Conservation (phyloP, 1,140 invertebrate species). For the Campodea augens region DNA sequence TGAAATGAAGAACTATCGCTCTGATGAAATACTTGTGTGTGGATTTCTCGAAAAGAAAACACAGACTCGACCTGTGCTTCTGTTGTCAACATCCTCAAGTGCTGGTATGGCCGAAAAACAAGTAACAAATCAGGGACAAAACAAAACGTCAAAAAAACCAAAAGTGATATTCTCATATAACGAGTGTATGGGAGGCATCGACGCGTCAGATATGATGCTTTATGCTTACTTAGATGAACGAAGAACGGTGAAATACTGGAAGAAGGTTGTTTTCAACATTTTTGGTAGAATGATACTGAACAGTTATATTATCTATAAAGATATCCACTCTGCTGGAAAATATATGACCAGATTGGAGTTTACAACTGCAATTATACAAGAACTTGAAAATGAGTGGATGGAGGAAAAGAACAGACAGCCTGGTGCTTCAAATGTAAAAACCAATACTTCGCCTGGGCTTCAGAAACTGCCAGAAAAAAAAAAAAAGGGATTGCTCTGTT, state of each 20-base stretch:
- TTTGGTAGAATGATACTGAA: conserved; percentile 16
- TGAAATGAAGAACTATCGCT: conserved; percentile 10
- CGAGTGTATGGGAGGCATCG: conserved; percentile 13
- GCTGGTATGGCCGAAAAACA: conserved; percentile 8
- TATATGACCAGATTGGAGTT: too few species aligned
- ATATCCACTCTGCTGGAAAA: too few species aligned
- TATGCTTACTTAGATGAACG: conserved; percentile 16
- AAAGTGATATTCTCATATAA: conserved; percentile 7
- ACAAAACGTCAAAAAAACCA: conserved; percentile 10
- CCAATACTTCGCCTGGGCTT: too few species aligned
- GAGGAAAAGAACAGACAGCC: too few species aligned
- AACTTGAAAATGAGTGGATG: too few species aligned
- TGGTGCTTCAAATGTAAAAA: too few species aligned
- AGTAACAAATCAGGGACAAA: conserved; percentile 5
- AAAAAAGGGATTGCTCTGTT: too few species aligned
- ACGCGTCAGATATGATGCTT: conserved; percentile 12
- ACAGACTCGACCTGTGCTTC: conserved; percentile 11
- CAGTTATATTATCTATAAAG: too few species aligned
- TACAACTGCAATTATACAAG: too few species aligned
- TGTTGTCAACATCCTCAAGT: conserved; percentile 8
- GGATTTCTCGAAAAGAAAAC: conserved; percentile 10
- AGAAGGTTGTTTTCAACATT: conserved; percentile 16
- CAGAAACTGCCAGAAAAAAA: too few species aligned
- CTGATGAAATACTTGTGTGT: conserved; percentile 6
- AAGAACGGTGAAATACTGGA: conserved; percentile 16